Base-by-base conservation (phyloP, 1,140 invertebrate genomes). In the Calosoma granatense region DNA sequence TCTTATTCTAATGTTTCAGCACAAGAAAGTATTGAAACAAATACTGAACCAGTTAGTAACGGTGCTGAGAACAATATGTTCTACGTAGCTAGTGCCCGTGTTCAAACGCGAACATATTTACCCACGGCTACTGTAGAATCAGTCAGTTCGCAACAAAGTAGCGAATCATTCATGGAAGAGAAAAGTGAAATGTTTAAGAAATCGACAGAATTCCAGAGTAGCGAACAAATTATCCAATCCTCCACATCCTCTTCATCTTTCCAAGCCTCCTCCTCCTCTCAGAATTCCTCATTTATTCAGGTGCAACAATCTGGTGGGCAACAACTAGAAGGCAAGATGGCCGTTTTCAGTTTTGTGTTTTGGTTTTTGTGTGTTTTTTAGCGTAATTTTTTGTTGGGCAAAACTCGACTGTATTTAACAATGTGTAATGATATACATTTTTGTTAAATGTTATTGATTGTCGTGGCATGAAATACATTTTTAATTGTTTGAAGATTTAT, bases 11-110 rank as follows among this genome's bases (percentile, higher is more conserved):
- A n/a, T n/a, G n/a, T n/a, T n/a, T n/a, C n/a, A n/a, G n/a, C n/a
- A n/a, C n/a, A n/a, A n/a, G n/a, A n/a, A n/a, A n/a, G n/a, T n/a
- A n/a, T n/a, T n/a, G n/a, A n/a, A n/a, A n/a, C n/a, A n/a, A n/a
- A n/a, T n/a, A n/a, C 14, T 51, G 1, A 51, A 51, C 20, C 14
- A 51, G 1, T 1, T 19, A 51, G 11, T 15, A 51, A 51, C 14
- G 4, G 1, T 6, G 19, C 15, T 51, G 47, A n/a, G 14, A 9
- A 14, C 17, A 59, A 55, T 26, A 39, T 15, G 19, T 51, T 56
- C 51, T 61, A 61, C 22, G 51, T 59, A 2, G 53, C 60, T 12
- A 59, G 39, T 39, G 54, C 57, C 6, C 22, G 20, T 20, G 60
- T 61, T 19, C 26, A 61, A 53, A 55, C 56, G n/a, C 53, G 56